Evolutionary conservation across 2,797 vertebrate genomes (phyloP).

Genomic region (Falco rusticolus): DNA sequence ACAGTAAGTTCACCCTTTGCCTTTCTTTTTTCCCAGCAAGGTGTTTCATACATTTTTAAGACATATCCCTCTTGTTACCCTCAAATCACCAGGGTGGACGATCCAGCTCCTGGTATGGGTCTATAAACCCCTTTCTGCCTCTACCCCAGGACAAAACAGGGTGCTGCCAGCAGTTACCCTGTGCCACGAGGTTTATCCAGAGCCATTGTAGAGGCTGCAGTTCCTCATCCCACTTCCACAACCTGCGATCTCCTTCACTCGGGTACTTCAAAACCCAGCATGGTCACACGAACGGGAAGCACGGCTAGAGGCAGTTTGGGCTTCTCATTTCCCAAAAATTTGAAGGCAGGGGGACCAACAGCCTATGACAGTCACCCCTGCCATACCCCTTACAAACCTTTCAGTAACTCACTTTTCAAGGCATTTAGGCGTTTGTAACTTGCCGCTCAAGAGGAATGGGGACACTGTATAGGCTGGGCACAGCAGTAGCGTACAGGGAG

Average conservation of each 20-base stretch:
- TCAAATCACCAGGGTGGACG: rapidly evolving
- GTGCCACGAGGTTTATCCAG: rapidly evolving
- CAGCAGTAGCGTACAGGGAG: background rate
- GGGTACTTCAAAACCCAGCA: background rate
- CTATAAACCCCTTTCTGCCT: background rate
- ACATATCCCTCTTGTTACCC: background rate
- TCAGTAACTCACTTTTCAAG: background rate
- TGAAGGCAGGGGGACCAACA: background rate
- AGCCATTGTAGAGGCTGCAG: background rate
- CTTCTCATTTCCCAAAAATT: background rate
- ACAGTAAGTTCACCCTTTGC: background rate
- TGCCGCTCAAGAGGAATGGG: background rate
- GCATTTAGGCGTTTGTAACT: background rate
- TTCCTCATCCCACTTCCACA: background rate
- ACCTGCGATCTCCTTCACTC: background rate
- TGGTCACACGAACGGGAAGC: rapidly evolving
- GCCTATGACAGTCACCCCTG: rapidly evolving
- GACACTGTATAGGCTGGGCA: background rate
- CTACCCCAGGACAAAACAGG: background rate
- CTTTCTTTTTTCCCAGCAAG: background rate
- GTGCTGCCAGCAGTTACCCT: background rate
- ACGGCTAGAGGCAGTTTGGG: background rate
- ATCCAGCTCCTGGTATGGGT: background rate
- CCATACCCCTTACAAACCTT: background rate
- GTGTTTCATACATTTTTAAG: background rate